A percentile compares a stretch with the other conserved stretches of the same genome.
These are phyloP conservation scores for Papilio xuthus DNA, from an alignment of 1,140 invertebrate genomes.

Conservation along the genomic window DNA sequence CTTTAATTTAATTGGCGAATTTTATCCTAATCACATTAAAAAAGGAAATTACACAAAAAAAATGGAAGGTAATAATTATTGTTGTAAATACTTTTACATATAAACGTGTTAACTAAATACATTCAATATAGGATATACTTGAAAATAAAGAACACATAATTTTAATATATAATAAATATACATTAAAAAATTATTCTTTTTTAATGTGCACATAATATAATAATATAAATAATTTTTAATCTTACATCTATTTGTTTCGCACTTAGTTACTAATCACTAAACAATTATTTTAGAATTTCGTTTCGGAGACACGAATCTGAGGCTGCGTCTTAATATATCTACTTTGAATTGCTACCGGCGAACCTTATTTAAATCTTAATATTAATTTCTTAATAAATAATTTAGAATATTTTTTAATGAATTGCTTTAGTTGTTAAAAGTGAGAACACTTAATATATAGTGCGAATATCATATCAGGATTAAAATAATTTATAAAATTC, in stretches of 20 bases:
- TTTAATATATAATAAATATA: background rate
- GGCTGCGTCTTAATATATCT: slow-evolving; percentile 51
- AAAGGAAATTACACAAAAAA: background rate
- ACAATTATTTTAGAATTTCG: slow-evolving; percentile 77
- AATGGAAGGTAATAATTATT: slow-evolving; percentile 1
- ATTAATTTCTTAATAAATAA: slow-evolving; percentile 43
- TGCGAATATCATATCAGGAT: slow-evolving; percentile 41
- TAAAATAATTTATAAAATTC: background rate
- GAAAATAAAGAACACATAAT: background rate
- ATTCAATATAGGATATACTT: background rate
- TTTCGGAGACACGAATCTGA: slow-evolving; percentile 66
- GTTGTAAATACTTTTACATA: slow-evolving; percentile 7
- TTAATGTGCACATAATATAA: slow-evolving; percentile 18
- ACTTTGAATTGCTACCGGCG: slow-evolving; percentile 52
- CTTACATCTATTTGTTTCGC: slow-evolving; percentile 52
- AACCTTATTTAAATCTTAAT: slow-evolving; percentile 20
- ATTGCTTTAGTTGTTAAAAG: slow-evolving; percentile 53
- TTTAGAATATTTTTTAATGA: slow-evolving; percentile 51
- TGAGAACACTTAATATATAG: slow-evolving; percentile 54
- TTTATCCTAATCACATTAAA: slow-evolving; percentile 31
- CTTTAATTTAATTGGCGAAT: slow-evolving; percentile 35
- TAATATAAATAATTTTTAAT: background rate
- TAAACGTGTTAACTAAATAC: background rate
- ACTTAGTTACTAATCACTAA: slow-evolving; percentile 67
- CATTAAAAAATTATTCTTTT: background rate